Evolutionary conservation across 2,888 invertebrate species (phyloP).

Genomic region (Drosophila monieri): DNA sequence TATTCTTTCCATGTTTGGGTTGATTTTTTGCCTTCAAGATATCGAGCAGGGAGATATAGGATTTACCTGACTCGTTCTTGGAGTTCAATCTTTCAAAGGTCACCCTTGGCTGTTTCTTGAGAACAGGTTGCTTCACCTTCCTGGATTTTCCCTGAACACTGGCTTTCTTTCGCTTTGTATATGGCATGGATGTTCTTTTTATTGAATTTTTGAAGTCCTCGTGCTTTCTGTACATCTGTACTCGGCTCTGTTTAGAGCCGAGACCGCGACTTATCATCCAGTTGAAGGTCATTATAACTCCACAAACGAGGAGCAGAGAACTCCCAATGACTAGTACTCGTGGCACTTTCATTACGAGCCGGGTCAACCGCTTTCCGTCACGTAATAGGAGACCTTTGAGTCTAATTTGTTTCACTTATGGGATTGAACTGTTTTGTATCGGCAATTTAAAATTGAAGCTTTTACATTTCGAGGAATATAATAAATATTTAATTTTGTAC

Average conservation of each 20-base stretch:
- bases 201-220: too few species aligned
- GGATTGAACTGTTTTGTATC: not conserved
- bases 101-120: not conserved
- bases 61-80: not conserved
- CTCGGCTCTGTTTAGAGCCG: not conserved
- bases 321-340: not conserved
- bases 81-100: not conserved
- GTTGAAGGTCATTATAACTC: not conserved
- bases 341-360: conserved; percentile 5
- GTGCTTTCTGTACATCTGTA: not conserved
- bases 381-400: not conserved
- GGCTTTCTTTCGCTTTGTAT: not conserved
- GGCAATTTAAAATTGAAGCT: not conserved
- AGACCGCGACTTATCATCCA: not conserved
- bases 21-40: conserved; percentile 65
- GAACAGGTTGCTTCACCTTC: not conserved
- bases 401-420: conserved; percentile 1
- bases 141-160: not conserved
- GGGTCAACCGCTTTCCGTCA: not conserved
- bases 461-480: not conserved
- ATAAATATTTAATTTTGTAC: too few species aligned
- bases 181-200: not conserved
- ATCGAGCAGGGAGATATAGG: conserved; percentile 59
- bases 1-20: conserved; percentile 74
- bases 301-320: conserved; percentile 1